phyloP scores from a whole-genome alignment of 2,888 invertebrate species.

The Amblyteles armatorius region DNA sequence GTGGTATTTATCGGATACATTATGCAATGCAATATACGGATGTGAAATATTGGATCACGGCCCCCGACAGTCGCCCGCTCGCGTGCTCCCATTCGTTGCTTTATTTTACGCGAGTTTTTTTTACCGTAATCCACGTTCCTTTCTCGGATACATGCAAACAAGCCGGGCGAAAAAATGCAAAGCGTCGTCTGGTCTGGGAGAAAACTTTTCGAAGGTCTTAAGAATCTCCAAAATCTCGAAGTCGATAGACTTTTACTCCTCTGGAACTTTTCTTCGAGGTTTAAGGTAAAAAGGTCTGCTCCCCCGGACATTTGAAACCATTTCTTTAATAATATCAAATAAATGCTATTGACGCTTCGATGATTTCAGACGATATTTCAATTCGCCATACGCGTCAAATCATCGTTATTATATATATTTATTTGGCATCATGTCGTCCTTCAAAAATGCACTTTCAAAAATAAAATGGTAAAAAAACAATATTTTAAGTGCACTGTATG shows the following conservation, averaged over 20 bases:
- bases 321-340: background rate
- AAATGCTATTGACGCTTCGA: too few species aligned
- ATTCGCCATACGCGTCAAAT: too few species aligned
- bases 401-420: background rate
- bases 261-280: constrained; percentile 17
- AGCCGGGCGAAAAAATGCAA: constrained; percentile 47
- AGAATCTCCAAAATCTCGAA: constrained; percentile 5
- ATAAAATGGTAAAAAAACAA: too few species aligned
- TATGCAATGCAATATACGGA: background rate
- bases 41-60: background rate
- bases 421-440: background rate
- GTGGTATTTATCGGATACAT: background rate
- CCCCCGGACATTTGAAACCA: background rate
- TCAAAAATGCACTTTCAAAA: too few species aligned
- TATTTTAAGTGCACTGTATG: too few species aligned
- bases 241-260: background rate
- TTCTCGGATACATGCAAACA: constrained; percentile 26
- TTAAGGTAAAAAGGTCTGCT: background rate
- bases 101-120: background rate
- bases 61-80: background rate
- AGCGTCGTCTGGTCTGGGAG: constrained; percentile 24
- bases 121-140: constrained; percentile 6
- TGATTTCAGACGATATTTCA: too few species aligned
- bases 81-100: background rate
- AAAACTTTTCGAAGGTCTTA: constrained; percentile 26